Conservation (phyloP, 1,140 invertebrate species). For the Eubasilissa regina region DNA sequence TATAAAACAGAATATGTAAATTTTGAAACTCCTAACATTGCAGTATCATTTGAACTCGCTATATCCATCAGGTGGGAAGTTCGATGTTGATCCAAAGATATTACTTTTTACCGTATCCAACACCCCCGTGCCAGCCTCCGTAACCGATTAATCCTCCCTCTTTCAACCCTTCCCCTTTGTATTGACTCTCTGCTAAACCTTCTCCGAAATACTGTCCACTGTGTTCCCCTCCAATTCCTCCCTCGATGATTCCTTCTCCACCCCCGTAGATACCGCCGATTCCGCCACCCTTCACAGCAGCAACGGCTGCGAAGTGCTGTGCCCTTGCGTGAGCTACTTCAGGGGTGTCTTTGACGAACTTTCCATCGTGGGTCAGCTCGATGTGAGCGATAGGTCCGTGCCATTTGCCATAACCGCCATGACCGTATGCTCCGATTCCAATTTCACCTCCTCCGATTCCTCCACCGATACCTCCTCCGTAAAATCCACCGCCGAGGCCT, state of each 20-base stretch:
- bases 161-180: conserved; percentile 54
- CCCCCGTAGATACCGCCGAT: conserved; percentile 6
- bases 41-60: background rate
- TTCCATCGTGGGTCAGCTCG: conserved; percentile 71
- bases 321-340: conserved; percentile 70
- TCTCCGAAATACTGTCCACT: conserved; percentile 39
- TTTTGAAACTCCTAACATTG: background rate
- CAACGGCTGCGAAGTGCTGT: conserved; percentile 62
- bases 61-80: conserved; percentile 14
- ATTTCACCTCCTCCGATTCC: conserved; percentile 71
- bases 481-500: conserved; percentile 72
- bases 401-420: conserved; percentile 56
- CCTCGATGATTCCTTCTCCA: conserved; percentile 12
- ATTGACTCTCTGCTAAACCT: conserved; percentile 47
- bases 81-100: background rate
- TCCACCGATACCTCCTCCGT: conserved; percentile 61
- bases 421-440: conserved; percentile 63
- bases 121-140: conserved; percentile 6
- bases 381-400: conserved; percentile 64
- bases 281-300: background rate
- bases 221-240: conserved; percentile 37
- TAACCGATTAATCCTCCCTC: conserved; percentile 38
- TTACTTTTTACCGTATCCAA: conserved; percentile 1
- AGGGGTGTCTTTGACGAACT: conserved; percentile 70
- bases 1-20: background rate